These are phyloP conservation scores for Aspidiotus destructor DNA, from an alignment of 2,888 invertebrate genomes.

Conservation along the genomic window DNA sequence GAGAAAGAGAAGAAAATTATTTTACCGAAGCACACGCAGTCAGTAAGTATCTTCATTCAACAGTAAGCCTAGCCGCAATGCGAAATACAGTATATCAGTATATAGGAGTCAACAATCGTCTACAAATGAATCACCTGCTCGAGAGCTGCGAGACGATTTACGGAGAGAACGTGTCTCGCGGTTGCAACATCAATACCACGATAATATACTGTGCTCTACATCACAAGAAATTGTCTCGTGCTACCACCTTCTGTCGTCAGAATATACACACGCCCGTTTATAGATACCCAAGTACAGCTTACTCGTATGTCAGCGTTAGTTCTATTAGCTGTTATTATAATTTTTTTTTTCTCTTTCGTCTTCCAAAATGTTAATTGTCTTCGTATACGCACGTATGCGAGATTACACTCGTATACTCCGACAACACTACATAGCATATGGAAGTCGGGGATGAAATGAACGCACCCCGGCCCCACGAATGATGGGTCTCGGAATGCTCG, in stretches of 20 bases:
- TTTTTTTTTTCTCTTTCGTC: not conserved
- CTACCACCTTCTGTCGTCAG: constrained; percentile 23
- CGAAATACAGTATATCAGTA: constrained; percentile 26
- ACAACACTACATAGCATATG: too few relatives aligned
- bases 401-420: too few relatives aligned
- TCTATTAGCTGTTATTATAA: constrained; percentile 25
- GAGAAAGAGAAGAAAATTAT: constrained; percentile 3
- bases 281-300: not conserved
- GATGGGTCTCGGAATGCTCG: too few relatives aligned
- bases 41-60: not conserved
- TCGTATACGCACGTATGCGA: not conserved
- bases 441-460: too few relatives aligned
- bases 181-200: too few relatives aligned
- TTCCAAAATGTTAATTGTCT: constrained; percentile 6
- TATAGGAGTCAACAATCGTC: not conserved
- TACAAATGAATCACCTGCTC: constrained; percentile 17
- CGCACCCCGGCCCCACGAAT: too few relatives aligned
- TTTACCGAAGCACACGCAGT: not conserved
- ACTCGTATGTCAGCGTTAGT: not conserved
- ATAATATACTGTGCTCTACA: too few relatives aligned
- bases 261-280: too few relatives aligned
- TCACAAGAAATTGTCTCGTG: constrained; percentile 17
- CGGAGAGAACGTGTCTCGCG: too few relatives aligned
- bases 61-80: constrained; percentile 5
- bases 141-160: not conserved